Evolutionary conservation across 2,113 vertebrate genomes (phyloP), one percentile per base, ranked within the genome.

Genomic region (Mystacornis crossleyi): DNA sequence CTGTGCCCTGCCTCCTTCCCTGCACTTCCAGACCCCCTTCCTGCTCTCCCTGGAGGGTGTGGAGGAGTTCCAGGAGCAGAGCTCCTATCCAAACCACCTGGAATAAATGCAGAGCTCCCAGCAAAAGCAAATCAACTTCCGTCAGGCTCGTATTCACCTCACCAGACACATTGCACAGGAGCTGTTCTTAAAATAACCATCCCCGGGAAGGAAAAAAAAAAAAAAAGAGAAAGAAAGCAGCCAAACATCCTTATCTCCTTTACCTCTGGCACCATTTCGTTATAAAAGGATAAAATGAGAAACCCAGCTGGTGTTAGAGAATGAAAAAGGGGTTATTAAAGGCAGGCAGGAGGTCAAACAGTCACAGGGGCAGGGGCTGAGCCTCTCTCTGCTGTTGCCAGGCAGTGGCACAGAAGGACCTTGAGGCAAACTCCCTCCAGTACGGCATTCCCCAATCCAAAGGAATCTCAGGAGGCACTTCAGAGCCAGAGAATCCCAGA

Each of bases 381-480:
- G 60, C 29, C 12, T 10, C 6, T 5, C 47, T 51, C 24, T 58
- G 58, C n/a, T 26, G 48, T 9, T 81, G 53, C 8, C 72, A 65
- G 25, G 14, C 55, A 64, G 61, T 5, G 19, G 25, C 45, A 74
- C 25, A 42, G 36, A 65, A 81, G 53, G 54, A 48, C 0, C 40
- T 36, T 34, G 9, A 48, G 1, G 1, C 0, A 3, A 77, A 66
- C 9, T 77, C n/a, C 36, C 24, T 10, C 2, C 3, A 0, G 19
- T 8, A 13, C 1, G 31, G n/a, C 16, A 61, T 40, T 64, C 61
- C 74, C 65, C 94, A 45, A 77, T 24, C 34, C 78, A 80, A 4
- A 31, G 20, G 10, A 34, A 67, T 14, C 25, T 69, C 62, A 61
- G 45, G 20, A 64, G 7, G 4, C 16, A 40, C 12, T 31, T 72